phyloP scores from a whole-genome alignment of 2,797 vertebrate species.

The Semaprochilodus insignis region DNA sequence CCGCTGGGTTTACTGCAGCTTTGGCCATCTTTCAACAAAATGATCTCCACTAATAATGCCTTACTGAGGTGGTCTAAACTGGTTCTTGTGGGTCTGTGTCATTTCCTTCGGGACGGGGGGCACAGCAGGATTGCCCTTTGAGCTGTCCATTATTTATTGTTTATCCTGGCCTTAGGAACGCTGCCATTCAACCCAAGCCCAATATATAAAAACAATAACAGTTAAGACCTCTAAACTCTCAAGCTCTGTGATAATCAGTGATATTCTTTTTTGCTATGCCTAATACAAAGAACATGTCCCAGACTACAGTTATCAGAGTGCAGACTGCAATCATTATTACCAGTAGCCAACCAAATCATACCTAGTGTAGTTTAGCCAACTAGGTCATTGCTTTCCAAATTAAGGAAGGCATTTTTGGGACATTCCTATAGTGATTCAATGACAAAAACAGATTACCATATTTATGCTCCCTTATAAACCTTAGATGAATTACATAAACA shows the following conservation, averaged over 20 bases:
- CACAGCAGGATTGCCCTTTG: neutral
- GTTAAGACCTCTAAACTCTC: neutral
- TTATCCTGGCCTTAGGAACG: neutral
- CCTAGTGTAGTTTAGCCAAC: neutral
- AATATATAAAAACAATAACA: constrained; percentile 10
- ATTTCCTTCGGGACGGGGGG: neutral
- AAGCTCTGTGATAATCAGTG: neutral
- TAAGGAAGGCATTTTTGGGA: no score
- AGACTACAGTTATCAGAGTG: neutral
- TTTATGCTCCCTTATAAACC: no score
- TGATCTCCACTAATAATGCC: constrained; percentile 17
- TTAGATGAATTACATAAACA: no score
- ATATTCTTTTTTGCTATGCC: neutral
- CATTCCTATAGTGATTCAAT: no score
- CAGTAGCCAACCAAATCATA: no score
- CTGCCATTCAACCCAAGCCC: constrained; percentile 15
- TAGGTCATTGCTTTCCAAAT: neutral
- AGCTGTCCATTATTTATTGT: constrained; percentile 29
- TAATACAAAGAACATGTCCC: neutral
- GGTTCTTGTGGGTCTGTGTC: constrained; percentile 13
- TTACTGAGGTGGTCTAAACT: constrained; percentile 7
- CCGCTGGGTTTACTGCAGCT: constrained; percentile 25
- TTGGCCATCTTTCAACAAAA: constrained; percentile 34
- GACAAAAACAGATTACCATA: no score
- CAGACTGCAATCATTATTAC: neutral